phyloP scores from a whole-genome alignment of 1,140 invertebrate species.

The Epicauta chinensis region DNA sequence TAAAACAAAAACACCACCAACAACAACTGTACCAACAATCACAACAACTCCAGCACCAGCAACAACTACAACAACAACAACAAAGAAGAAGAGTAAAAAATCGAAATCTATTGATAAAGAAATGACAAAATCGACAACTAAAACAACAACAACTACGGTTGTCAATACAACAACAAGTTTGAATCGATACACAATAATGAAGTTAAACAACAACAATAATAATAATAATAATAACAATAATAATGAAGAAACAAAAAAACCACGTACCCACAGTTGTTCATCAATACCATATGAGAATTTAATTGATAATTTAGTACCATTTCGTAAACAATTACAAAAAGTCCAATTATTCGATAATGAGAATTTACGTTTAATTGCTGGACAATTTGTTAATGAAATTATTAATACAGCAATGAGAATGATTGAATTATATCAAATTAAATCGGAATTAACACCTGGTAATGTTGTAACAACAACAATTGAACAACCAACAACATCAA shows the following conservation, averaged over 20 bases:
- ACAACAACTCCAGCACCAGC: neutral
- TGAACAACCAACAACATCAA: too few species aligned
- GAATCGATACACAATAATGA: constrained; percentile 38
- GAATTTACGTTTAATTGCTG: neutral
- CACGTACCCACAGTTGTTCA: constrained; percentile 38
- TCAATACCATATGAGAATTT: constrained; percentile 41
- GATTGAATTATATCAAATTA: neutral
- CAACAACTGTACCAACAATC: constrained; percentile 7
- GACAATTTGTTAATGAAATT: neutral
- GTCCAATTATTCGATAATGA: constrained; percentile 35
- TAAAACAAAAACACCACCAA: constrained; percentile 29
- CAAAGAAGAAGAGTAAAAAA: constrained; percentile 17
- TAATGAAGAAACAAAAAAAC: constrained; percentile 30
- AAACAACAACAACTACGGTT: constrained; percentile 3
- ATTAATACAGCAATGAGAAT: neutral
- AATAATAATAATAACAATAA: constrained; percentile 27
- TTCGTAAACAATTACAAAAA: constrained; percentile 40
- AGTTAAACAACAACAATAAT: constrained; percentile 18
- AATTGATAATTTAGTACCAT: constrained; percentile 41
- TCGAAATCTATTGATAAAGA: constrained; percentile 17
- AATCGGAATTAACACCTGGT: constrained; percentile 7
- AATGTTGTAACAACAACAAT: neutral
- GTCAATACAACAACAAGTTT: constrained; percentile 36
- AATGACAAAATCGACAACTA: neutral
- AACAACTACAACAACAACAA: neutral